Base-by-base conservation (phyloP, 2,888 invertebrate genomes). In the Morinoia aosen region DNA sequence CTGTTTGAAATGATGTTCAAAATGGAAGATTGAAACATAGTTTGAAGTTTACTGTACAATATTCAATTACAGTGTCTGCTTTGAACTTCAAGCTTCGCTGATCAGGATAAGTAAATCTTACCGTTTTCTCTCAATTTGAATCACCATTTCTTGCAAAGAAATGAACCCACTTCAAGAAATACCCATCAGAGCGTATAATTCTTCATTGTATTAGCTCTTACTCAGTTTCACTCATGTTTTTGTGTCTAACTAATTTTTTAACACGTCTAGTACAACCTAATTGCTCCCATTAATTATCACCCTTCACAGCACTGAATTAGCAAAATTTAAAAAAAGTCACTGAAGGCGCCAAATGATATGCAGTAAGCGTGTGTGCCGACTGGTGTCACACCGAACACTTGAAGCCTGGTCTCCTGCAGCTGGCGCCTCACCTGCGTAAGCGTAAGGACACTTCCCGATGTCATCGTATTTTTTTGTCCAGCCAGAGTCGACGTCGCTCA, bases 401-500 rank as follows among this genome's bases (percentile, higher is more conserved):
- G 25, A 25, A 10, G 76, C 76, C 25, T 33, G 1, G 25, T 76
- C 33, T 76, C 8, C 76, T 76, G 76, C 76, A 16, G 19, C 25
- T 33, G 64, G 25, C 40, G 48, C 7, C 48, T 93, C 97, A 98
- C 98, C 98, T 97, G 98, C 98, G 97, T 98, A 98, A 0, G 98
- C 98, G 97, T 98, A 99, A 3, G 99, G 99, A 96, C 98, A 98
- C 97, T 98, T 98, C 95, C 99, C 99, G 61, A 98, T 97, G 61
- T 98, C 98, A 97, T 99, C 99, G 98, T 98, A 99, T 97, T 98
- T 98, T 96, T 98, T 98, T 0, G 98, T 98, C 99, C 99, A 99
- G 4, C 98, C 98, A 14, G 98, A 98, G 0, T 98, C 98, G 95
- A 98, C 98, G 96, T 98, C 98, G 97, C 98, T 98, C 0, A 98